Evolutionary conservation across 2,888 invertebrate genomes (phyloP).

Genomic region (Isotomurus palustris): DNA sequence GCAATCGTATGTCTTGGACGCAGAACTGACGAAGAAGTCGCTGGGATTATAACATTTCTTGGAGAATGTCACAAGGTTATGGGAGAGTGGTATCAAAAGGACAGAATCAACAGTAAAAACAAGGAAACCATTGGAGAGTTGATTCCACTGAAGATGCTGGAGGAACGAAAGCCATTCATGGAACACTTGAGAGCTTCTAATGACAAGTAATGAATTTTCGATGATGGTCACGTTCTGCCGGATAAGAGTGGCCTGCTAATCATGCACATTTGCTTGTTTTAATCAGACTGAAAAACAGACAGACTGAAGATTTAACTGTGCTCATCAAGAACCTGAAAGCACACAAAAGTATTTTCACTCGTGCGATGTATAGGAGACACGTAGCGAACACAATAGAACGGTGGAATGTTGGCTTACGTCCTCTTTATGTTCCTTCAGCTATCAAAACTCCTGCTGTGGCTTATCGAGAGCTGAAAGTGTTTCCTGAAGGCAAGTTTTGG

Average conservation of each 20-base stretch:
- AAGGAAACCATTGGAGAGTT: conserved; percentile 1
- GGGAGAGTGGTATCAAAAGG: conserved; percentile 1
- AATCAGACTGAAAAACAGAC: not conserved
- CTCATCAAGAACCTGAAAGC: not conserved
- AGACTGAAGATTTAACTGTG: not conserved
- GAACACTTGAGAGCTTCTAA: not conserved
- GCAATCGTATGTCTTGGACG: not conserved
- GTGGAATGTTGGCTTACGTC: not conserved
- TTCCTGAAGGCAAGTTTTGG: not conserved
- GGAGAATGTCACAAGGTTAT: conserved; percentile 1
- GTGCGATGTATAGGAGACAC: not conserved
- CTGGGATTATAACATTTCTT: not conserved
- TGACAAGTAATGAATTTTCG: not conserved
- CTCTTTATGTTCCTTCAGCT: not conserved
- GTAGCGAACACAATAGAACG: conserved; percentile 2
- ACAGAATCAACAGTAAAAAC: not conserved
- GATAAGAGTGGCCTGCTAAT: not conserved
- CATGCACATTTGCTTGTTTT: not conserved
- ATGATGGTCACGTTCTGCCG: not conserved
- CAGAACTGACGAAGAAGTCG: not conserved
- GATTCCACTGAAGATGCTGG: not conserved
- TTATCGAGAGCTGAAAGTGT: not conserved
- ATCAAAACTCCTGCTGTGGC: not conserved
- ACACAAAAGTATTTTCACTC: not conserved
- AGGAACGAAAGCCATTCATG: not conserved